These are phyloP conservation scores for Paracentrotus lividus DNA, from an alignment of 53 echinoderm and acorn worm genomes.

Conservation along the genomic window DNA sequence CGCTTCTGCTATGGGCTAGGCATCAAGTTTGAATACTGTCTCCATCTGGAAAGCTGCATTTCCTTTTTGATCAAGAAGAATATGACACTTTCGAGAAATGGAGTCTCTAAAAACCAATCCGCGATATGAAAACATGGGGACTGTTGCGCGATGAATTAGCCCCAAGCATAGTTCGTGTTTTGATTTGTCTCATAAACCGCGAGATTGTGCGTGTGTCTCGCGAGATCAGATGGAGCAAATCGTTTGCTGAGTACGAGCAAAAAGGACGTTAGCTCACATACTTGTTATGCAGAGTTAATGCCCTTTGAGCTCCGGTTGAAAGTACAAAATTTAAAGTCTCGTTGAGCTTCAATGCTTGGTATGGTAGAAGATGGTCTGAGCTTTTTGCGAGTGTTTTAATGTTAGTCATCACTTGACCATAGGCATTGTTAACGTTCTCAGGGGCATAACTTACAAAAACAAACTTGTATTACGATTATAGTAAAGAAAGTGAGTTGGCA, in stretches of 20 bases:
- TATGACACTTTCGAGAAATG: conserved; percentile 34
- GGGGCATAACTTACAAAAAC: not conserved
- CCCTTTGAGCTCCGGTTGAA: no score
- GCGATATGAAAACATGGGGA: conserved; percentile 18
- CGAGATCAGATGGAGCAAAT: not conserved
- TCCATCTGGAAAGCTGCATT: not conserved
- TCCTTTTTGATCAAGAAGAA: not conserved
- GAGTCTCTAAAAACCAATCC: conserved; percentile 5
- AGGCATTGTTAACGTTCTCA: not conserved
- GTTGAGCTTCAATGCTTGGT: not conserved
- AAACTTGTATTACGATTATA: not conserved
- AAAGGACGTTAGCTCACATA: no score
- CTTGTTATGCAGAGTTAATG: no score
- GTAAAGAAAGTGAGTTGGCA: not conserved
- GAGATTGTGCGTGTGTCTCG: not conserved
- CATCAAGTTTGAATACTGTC: not conserved
- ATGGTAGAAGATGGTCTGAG: not conserved
- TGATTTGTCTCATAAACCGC: not conserved
- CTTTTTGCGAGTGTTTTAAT: not conserved
- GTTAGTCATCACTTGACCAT: not conserved
- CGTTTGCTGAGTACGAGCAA: no score
- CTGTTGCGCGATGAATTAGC: conserved; percentile 28
- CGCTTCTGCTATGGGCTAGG: not conserved
- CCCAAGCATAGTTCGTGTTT: conserved; percentile 16
- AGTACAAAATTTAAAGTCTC: no score